Evolutionary conservation across 2,888 invertebrate species (phyloP).

Genomic region (Drosophila mulleri): DNA sequence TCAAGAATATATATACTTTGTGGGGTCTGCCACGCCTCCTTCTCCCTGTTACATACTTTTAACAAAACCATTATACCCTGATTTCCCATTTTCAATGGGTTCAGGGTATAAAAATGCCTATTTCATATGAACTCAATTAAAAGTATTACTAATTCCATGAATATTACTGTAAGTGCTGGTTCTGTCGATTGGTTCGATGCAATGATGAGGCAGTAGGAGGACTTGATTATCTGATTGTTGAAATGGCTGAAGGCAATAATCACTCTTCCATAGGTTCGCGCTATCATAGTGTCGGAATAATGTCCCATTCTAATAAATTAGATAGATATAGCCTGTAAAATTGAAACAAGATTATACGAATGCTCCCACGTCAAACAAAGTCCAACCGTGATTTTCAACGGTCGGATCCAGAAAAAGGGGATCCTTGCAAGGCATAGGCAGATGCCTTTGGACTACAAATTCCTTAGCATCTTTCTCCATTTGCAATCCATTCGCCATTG

Average conservation of each 20-base stretch:
- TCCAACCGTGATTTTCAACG: conserved; percentile 22
- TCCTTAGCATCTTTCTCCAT: conserved; percentile 18
- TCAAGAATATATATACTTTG: too few relatives aligned
- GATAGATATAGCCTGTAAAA: neutral
- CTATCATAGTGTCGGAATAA: conserved; percentile 23
- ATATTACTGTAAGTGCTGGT: conserved; percentile 19
- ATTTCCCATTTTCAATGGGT: too few relatives aligned
- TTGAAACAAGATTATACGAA: neutral
- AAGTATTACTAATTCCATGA: neutral
- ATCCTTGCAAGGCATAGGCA: conserved; percentile 40
- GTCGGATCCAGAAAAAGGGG: conserved; percentile 5
- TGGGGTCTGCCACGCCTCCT: too few relatives aligned
- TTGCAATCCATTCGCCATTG: conserved; percentile 16
- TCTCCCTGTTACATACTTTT: too few relatives aligned
- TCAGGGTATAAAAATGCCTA: too few relatives aligned
- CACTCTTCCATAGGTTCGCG: conserved; percentile 25
- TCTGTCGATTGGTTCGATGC: neutral
- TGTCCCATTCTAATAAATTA: conserved; percentile 35
- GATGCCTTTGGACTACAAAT: conserved; percentile 35
- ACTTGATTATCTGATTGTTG: neutral
- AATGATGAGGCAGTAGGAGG: conserved; percentile 28
- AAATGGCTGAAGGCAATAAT: conserved; percentile 50
- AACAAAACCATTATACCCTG: too few relatives aligned
- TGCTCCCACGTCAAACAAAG: conserved; percentile 35
- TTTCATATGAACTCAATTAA: neutral